Percentiles rank a stretch among this genome's conserved stretches.
phyloP scores from a whole-genome alignment of 1,140 invertebrate genomes.

The Phthorimaea operculella region DNA sequence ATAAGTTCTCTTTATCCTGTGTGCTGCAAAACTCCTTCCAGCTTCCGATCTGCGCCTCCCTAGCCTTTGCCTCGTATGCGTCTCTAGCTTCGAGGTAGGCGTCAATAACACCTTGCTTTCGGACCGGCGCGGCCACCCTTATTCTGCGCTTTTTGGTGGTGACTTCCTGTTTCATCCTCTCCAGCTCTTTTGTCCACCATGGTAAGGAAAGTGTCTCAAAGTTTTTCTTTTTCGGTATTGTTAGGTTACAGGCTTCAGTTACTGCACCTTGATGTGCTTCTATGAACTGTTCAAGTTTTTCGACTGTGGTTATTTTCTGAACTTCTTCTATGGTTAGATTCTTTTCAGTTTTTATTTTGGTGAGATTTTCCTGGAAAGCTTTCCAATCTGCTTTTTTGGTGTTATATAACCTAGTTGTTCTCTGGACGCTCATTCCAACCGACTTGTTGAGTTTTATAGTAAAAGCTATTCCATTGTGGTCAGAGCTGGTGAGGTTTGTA shows the following conservation, averaged over 20 bases:
- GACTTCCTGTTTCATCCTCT: not conserved
- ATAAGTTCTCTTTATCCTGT: not conserved
- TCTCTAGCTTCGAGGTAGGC: not conserved
- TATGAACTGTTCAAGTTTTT: slow-evolving; percentile 2
- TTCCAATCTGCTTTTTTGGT: slow-evolving; percentile 14
- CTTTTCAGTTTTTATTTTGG: slow-evolving; percentile 5
- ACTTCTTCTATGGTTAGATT: slow-evolving; percentile 9
- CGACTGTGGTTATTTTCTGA: not conserved
- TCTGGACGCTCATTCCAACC: not conserved
- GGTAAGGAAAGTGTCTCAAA: slow-evolving; percentile 4
- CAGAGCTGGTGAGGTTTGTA: not conserved
- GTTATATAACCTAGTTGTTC: slow-evolving; percentile 12
- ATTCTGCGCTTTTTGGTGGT: not conserved
- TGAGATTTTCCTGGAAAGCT: slow-evolving; percentile 9
- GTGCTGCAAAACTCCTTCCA: not conserved
- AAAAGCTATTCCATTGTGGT: not conserved
- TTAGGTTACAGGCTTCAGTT: slow-evolving; percentile 6
- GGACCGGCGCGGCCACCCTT: not conserved
- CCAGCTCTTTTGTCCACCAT: slow-evolving; percentile 4
- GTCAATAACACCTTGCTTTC: not conserved
- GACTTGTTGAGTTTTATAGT: not conserved
- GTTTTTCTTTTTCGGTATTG: slow-evolving; percentile 15
- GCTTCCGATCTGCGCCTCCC: not conserved
- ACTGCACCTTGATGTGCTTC: slow-evolving; percentile 3
- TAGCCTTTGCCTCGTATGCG: not conserved